A percentile compares a stretch with the other conserved stretches of the same genome.
Conservation (phyloP, 2,888 invertebrate species). For the Xylophagus ater region DNA sequence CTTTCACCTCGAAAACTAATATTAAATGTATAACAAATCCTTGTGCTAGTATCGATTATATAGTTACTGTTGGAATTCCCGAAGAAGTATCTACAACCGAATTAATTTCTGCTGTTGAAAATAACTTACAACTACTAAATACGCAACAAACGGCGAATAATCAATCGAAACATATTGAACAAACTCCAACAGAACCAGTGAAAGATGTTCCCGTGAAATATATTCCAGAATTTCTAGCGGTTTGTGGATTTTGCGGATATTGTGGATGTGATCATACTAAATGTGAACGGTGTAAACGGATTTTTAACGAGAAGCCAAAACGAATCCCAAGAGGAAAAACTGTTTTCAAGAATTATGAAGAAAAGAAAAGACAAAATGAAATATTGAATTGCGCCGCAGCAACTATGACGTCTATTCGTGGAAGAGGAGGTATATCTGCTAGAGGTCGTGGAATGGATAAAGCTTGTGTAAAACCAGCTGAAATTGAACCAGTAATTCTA, state of each 20-base stretch:
- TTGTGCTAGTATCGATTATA: conserved; percentile 64
- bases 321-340: conserved; percentile 26
- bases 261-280: conserved; percentile 66
- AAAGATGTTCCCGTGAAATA: conserved; percentile 52
- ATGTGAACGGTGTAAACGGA: conserved; percentile 65
- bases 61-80: conserved; percentile 55
- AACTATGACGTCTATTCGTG: background rate
- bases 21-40: conserved; percentile 66
- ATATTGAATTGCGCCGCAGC: conserved; percentile 19
- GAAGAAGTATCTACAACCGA: conserved; percentile 37
- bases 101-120: conserved; percentile 36
- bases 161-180: too few species aligned
- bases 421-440: conserved; percentile 12
- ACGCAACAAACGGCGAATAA: conserved; percentile 20
- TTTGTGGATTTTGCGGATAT: conserved; percentile 72
- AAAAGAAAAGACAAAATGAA: conserved; percentile 26
- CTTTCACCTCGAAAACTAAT: conserved; percentile 55
- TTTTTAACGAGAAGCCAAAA: conserved; percentile 62
- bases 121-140: conserved; percentile 34
- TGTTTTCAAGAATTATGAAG: conserved; percentile 16
- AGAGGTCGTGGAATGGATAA: conserved; percentile 24
- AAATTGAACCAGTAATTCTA: conserved; percentile 56
- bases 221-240: conserved; percentile 60
- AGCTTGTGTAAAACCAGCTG: conserved; percentile 43
- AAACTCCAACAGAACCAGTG: conserved; percentile 32